Evolutionary conservation across 2,888 invertebrate genomes (phyloP).

Genomic region (Oligia latruncula): DNA sequence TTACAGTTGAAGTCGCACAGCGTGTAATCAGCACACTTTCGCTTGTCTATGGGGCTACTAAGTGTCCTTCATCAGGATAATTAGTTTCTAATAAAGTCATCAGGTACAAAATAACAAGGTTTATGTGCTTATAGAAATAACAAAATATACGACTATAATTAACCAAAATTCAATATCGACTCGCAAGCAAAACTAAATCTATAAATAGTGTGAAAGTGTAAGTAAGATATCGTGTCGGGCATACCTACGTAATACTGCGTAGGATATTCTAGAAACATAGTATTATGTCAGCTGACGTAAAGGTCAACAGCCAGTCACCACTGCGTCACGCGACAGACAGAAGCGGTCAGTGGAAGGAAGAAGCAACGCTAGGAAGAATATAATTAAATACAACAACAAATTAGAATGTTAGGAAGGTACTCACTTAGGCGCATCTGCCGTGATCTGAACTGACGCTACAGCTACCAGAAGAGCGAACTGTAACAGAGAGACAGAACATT

Average conservation of each 20-base stretch:
- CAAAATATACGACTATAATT: not conserved
- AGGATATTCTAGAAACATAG: slow-evolving; percentile 2
- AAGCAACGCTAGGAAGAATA: not conserved
- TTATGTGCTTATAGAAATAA: not conserved
- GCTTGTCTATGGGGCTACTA: slow-evolving; percentile 57
- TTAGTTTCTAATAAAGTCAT: not conserved
- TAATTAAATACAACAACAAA: not conserved
- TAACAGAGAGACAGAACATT: slow-evolving; percentile 70
- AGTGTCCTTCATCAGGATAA: slow-evolving; percentile 33
- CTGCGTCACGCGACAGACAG: slow-evolving; percentile 8
- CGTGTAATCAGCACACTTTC: slow-evolving; percentile 73
- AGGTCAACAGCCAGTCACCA: slow-evolving; percentile 27
- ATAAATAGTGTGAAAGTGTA: slow-evolving; percentile 3
- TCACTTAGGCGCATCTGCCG: slow-evolving; percentile 88
- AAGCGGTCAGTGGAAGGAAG: not conserved
- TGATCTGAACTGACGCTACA: slow-evolving; percentile 80
- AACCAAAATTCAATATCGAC: not conserved
- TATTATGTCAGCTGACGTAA: slow-evolving; percentile 23
- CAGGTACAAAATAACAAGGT: not conserved
- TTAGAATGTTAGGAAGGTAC: slow-evolving; percentile 62
- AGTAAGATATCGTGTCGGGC: not conserved
- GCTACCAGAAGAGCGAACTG: slow-evolving; percentile 89
- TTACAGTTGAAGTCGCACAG: slow-evolving; percentile 76
- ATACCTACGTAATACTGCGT: not conserved
- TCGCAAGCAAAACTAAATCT: slow-evolving; percentile 42